These are phyloP conservation scores for Chunga burmeisteri DNA, from an alignment of 2,113 vertebrate genomes.

Conservation along the genomic window DNA sequence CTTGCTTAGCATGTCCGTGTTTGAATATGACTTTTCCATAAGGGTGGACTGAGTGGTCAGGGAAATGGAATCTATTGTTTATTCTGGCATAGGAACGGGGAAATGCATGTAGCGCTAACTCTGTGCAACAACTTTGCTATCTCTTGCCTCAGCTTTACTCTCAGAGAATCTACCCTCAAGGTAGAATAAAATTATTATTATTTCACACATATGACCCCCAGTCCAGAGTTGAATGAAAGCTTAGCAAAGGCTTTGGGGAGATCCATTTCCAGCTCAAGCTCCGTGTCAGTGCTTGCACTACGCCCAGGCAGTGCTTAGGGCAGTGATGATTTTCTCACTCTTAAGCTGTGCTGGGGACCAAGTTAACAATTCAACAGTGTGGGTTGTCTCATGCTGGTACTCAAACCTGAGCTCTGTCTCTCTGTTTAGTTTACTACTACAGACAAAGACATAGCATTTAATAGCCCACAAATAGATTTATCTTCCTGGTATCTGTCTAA, in stretches of 20 bases:
- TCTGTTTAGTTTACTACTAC: background rate
- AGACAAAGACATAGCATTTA: background rate
- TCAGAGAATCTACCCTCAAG: background rate
- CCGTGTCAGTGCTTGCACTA: background rate
- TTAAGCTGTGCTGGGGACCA: background rate
- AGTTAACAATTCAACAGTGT: background rate
- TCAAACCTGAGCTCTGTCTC: background rate
- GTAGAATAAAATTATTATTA: background rate
- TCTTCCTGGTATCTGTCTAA: background rate
- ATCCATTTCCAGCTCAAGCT: background rate
- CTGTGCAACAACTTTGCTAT: background rate
- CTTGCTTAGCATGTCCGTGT: background rate
- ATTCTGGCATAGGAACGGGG: background rate
- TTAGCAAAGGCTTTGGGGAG: background rate
- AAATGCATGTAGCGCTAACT: background rate
- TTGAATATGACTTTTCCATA: background rate
- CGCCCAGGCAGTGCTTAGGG: background rate
- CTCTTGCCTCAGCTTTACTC: background rate
- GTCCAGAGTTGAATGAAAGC: background rate
- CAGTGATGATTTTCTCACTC: background rate
- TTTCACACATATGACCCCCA: background rate
- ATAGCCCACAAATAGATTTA: background rate
- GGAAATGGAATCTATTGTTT: background rate
- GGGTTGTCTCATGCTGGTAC: background rate
- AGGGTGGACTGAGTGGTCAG: background rate